These are phyloP conservation scores for Gymnopithys bicolor DNA, from an alignment of 2,797 vertebrate genomes.

Conservation along the genomic window DNA sequence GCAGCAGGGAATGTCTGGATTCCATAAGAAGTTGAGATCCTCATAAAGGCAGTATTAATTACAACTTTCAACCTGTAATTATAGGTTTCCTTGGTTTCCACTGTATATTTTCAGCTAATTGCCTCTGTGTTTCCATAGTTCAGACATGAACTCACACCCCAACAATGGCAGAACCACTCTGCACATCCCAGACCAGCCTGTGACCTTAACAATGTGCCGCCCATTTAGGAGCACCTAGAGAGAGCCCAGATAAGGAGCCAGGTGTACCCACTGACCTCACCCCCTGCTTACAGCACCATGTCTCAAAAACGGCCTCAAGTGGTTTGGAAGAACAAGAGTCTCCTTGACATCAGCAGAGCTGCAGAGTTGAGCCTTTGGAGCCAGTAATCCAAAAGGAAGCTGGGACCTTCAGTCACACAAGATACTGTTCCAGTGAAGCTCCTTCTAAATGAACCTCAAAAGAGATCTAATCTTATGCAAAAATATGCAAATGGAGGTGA, in stretches of 20 bases:
- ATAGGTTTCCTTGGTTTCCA: slow-evolving; percentile 29
- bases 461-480: not conserved
- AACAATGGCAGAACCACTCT: not conserved
- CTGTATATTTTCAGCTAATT: slow-evolving; percentile 35
- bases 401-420: not conserved
- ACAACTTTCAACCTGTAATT: slow-evolving; percentile 43
- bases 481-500: not conserved
- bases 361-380: not conserved
- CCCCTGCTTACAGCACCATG: not conserved
- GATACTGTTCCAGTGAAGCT: not conserved
- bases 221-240: not conserved
- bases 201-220: not conserved
- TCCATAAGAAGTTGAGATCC: slow-evolving; percentile 28
- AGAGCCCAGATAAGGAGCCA: not conserved
- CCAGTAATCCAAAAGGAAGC: not conserved
- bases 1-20: slow-evolving; percentile 29
- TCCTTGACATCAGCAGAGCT: not conserved
- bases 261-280: not conserved
- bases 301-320: not conserved
- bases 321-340: not conserved
- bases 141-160: not conserved
- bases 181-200: not conserved
- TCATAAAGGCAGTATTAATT: slow-evolving; percentile 45
- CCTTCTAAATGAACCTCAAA: not conserved
- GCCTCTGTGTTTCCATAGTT: slow-evolving; percentile 19